Evolutionary conservation across 2,888 invertebrate genomes (phyloP).

Genomic region (Brachylomia viminalis): DNA sequence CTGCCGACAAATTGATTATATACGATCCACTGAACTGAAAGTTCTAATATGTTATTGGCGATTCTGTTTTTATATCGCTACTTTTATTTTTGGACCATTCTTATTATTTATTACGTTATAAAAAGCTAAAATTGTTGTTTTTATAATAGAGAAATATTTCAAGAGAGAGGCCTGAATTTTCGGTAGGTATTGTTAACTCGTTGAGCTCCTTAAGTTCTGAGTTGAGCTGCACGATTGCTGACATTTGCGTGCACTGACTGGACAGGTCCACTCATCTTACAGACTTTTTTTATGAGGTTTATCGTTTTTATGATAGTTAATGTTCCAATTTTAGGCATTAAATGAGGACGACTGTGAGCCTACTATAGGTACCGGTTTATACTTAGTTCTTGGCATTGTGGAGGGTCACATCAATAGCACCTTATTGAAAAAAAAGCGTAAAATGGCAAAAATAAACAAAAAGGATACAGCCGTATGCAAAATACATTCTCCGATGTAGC

Average conservation of each 20-base stretch:
- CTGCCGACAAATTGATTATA: conserved; percentile 70
- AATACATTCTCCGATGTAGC: background rate
- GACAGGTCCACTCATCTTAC: too few relatives aligned
- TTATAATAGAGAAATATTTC: conserved; percentile 2
- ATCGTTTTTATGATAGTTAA: background rate
- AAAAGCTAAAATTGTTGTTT: conserved; percentile 24
- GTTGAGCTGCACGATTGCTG: too few relatives aligned
- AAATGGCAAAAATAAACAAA: background rate
- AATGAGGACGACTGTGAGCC: background rate
- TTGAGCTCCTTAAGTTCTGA: too few relatives aligned
- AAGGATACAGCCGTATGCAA: background rate
- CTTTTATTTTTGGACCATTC: conserved; percentile 43
- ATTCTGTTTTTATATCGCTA: conserved; percentile 56
- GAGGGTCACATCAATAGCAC: background rate
- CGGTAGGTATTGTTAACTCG: background rate
- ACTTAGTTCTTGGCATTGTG: background rate
- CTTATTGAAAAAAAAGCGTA: background rate
- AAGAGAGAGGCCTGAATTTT: background rate
- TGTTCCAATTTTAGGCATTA: background rate
- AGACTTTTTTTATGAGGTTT: background rate
- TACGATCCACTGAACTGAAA: conserved; percentile 67
- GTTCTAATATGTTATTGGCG: conserved; percentile 65
- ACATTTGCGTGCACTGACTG: too few relatives aligned
- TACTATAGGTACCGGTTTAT: background rate
- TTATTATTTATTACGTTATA: conserved; percentile 43